Conservation (phyloP, 2,113 vertebrate species). For the Arothron firmamentum region DNA sequence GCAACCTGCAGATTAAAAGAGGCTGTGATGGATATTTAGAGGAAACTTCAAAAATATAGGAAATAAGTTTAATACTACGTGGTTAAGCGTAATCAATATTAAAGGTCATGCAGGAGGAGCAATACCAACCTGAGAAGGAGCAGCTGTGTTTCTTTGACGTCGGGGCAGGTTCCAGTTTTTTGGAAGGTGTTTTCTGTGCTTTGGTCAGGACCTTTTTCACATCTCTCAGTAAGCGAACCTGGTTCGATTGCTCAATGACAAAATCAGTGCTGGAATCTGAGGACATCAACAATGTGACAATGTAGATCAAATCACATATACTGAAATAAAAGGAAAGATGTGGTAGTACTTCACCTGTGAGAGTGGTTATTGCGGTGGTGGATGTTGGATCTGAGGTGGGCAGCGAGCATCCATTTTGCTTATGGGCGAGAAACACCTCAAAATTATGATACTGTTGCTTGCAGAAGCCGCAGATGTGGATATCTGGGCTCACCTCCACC, state of each 20-base stretch:
- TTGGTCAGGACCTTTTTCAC: slow-evolving; percentile 79
- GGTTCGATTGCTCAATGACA: slow-evolving; percentile 89
- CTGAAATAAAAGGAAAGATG: background rate
- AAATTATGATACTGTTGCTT: slow-evolving; percentile 95
- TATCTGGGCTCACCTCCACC: slow-evolving; percentile 90
- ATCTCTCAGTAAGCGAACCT: slow-evolving; percentile 81
- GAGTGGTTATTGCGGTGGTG: slow-evolving; percentile 71
- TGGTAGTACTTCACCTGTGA: slow-evolving; percentile 73
- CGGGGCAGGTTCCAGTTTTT: slow-evolving; percentile 75
- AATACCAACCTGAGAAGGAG: slow-evolving; percentile 87
- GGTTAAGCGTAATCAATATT: background rate
- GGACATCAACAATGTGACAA: background rate
- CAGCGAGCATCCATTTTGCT: slow-evolving; percentile 88
- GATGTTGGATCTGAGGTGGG: slow-evolving; percentile 61
- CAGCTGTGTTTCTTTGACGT: slow-evolving; percentile 87
- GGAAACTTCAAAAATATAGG: no score
- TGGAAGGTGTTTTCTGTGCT: slow-evolving; percentile 80
- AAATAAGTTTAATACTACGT: no score
- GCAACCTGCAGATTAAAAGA: slow-evolving; percentile 77
- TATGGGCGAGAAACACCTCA: slow-evolving; percentile 89
- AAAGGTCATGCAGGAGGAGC: background rate
- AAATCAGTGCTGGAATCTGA: slow-evolving; percentile 85
- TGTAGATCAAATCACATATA: no score
- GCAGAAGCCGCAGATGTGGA: slow-evolving; percentile 96
- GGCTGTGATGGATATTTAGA: background rate